phyloP scores from a whole-genome alignment of 2,888 invertebrate species.

The Theretra japonica region DNA sequence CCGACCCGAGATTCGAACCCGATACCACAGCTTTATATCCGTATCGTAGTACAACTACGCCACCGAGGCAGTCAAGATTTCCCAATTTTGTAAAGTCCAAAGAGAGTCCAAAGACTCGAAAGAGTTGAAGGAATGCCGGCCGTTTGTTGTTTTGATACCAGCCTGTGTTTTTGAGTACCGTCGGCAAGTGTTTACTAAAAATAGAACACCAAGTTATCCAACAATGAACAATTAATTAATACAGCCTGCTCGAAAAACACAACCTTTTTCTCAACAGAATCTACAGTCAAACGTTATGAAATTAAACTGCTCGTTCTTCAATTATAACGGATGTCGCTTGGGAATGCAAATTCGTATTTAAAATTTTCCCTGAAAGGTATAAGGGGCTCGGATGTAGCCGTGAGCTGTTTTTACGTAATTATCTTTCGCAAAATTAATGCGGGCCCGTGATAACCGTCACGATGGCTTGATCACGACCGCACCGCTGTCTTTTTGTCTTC shows the following conservation, averaged over 20 bases:
- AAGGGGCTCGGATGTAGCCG: slow-evolving; percentile 39
- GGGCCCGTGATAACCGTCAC: slow-evolving; percentile 50
- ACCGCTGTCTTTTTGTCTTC: slow-evolving; percentile 18
- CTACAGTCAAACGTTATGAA: slow-evolving; percentile 1
- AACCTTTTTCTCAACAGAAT: neutral
- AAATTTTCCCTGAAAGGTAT: slow-evolving; percentile 42
- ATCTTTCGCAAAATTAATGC: slow-evolving; percentile 58
- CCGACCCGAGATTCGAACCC: too few relatives aligned
- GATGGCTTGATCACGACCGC: slow-evolving; percentile 42
- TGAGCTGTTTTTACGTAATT: slow-evolving; percentile 53
- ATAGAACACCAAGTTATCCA: too few relatives aligned
- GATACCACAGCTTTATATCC: too few relatives aligned
- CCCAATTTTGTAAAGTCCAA: too few relatives aligned
- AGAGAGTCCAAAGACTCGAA: too few relatives aligned
- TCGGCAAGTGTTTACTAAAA: too few relatives aligned
- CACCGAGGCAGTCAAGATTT: too few relatives aligned
- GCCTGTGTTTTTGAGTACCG: too few relatives aligned
- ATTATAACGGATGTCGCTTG: slow-evolving; percentile 35
- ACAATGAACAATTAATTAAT: neutral
- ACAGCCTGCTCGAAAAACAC: neutral
- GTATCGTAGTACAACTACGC: too few relatives aligned
- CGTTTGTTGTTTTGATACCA: too few relatives aligned
- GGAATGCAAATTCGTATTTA: slow-evolving; percentile 45
- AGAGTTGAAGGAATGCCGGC: too few relatives aligned
- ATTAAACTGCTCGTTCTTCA: slow-evolving; percentile 33